Evolutionary conservation across 1,140 invertebrate genomes (phyloP).

Genomic region (Glomeris maerens): DNA sequence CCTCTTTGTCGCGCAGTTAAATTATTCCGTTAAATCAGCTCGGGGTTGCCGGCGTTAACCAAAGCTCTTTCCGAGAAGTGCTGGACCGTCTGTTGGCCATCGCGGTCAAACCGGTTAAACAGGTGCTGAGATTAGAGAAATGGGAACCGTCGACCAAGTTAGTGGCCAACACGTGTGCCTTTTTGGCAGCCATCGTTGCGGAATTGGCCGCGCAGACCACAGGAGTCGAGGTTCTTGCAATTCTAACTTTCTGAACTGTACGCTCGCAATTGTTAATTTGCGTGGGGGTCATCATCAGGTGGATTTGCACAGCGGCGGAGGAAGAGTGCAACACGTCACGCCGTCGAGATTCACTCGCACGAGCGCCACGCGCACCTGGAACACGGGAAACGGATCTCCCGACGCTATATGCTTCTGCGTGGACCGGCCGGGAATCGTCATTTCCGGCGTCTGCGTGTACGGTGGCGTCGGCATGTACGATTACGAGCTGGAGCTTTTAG

Average conservation of each 20-base stretch:
- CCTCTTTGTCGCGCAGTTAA: too few species aligned
- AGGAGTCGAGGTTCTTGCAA: constrained; percentile 22
- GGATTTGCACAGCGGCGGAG: constrained; percentile 33
- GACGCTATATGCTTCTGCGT: constrained; percentile 93
- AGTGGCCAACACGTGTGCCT: constrained; percentile 67
- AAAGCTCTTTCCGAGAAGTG: constrained; percentile 71
- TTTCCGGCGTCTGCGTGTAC: constrained; percentile 79
- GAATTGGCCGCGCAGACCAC: constrained; percentile 68
- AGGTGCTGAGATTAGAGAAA: constrained; percentile 43
- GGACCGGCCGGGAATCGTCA: constrained; percentile 70
- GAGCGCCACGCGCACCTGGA: constrained; percentile 81
- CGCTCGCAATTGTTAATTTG: too few species aligned
- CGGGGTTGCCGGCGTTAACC: too few species aligned
- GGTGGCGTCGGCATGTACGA: constrained; percentile 71
- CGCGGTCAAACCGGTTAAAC: constrained; percentile 58
- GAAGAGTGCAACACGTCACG: constrained; percentile 60
- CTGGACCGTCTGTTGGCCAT: constrained; percentile 66
- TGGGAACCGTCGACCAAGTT: constrained; percentile 43
- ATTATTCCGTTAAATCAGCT: too few species aligned
- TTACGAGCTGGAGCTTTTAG: constrained; percentile 80
- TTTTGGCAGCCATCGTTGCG: constrained; percentile 67
- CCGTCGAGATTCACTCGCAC: constrained; percentile 79
- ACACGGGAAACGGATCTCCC: constrained; percentile 88
- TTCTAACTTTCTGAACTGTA: neutral
- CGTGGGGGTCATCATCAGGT: constrained; percentile 14